A percentile compares a stretch with the other conserved stretches of the same genome.
These are phyloP conservation scores for Microchirus variegatus DNA, from an alignment of 2,797 vertebrate genomes.

Conservation along the genomic window DNA sequence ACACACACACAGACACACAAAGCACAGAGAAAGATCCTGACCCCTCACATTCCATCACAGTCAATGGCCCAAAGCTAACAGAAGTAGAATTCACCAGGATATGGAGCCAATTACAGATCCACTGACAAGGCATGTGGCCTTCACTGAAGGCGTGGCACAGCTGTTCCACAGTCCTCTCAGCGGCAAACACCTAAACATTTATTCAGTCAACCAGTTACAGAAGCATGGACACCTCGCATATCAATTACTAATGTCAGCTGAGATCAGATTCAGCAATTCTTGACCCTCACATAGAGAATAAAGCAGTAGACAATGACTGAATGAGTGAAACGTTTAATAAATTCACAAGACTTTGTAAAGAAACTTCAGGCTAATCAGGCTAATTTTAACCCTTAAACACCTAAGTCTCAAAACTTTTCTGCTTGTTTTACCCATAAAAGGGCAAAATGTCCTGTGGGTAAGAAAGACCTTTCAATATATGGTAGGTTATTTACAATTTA, in stretches of 20 bases:
- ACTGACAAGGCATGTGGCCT: slow-evolving; percentile 25
- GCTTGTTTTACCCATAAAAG: too few species aligned
- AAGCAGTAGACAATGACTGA: too few species aligned
- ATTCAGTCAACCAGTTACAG: slow-evolving; percentile 42
- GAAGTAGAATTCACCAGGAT: slow-evolving; percentile 54
- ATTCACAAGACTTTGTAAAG: too few species aligned
- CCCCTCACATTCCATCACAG: slow-evolving; percentile 63
- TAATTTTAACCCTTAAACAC: too few species aligned
- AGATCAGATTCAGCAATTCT: too few species aligned
- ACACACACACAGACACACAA: slow-evolving; percentile 40
- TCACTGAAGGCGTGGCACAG: slow-evolving; percentile 14
- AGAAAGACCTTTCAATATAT: too few species aligned
- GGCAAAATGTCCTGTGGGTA: too few species aligned
- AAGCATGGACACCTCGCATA: slow-evolving; percentile 13
- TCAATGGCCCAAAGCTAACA: slow-evolving; percentile 43
- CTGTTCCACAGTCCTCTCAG: slow-evolving; percentile 27
- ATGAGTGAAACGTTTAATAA: too few species aligned
- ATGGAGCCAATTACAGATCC: slow-evolving; percentile 51
- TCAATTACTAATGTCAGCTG: slow-evolving; percentile 3
- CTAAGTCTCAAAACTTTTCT: too few species aligned
- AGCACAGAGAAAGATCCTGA: slow-evolving; percentile 53
- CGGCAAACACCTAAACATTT: slow-evolving; percentile 11
- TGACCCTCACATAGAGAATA: too few species aligned
- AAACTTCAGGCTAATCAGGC: too few species aligned
- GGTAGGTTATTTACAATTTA: too few species aligned